These are phyloP conservation scores for Tenthredo livida DNA, from an alignment of 2,888 invertebrate species.

Conservation along the genomic window DNA sequence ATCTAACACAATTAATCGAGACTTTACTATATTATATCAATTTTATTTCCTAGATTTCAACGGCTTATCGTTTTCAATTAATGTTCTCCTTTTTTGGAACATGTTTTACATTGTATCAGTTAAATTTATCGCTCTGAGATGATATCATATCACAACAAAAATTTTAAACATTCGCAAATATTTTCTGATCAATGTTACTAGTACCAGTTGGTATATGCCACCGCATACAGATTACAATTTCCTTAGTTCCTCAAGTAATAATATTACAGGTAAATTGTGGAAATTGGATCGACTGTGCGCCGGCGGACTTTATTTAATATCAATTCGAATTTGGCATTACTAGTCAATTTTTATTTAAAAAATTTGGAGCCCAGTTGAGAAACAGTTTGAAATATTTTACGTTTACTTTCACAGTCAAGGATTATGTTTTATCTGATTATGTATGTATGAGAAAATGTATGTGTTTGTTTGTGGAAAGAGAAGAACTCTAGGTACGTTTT, in stretches of 20 bases:
- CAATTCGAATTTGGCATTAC: background rate
- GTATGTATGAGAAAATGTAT: slow-evolving; percentile 32
- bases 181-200: slow-evolving; percentile 4
- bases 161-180: background rate
- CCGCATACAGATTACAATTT: background rate
- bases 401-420: slow-evolving; percentile 7
- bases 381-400: slow-evolving; percentile 21
- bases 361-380: slow-evolving; percentile 37
- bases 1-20: background rate
- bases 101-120: slow-evolving; percentile 12
- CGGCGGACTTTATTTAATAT: slow-evolving; percentile 2
- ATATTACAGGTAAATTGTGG: background rate
- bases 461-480: slow-evolving; percentile 29
- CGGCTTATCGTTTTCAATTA: background rate
- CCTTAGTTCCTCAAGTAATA: slow-evolving; percentile 3
- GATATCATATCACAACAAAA: background rate
- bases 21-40: background rate
- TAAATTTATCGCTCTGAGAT: background rate
- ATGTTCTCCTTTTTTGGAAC: background rate
- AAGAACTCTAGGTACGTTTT: background rate
- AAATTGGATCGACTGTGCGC: background rate
- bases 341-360: slow-evolving; percentile 7
- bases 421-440: slow-evolving; percentile 25
- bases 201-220: background rate
- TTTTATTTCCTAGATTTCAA: background rate